Percentiles rank a stretch among this genome's conserved stretches.
phyloP scores from a whole-genome alignment of 2,888 invertebrate genomes.

The Danaus chrysippus region DNA sequence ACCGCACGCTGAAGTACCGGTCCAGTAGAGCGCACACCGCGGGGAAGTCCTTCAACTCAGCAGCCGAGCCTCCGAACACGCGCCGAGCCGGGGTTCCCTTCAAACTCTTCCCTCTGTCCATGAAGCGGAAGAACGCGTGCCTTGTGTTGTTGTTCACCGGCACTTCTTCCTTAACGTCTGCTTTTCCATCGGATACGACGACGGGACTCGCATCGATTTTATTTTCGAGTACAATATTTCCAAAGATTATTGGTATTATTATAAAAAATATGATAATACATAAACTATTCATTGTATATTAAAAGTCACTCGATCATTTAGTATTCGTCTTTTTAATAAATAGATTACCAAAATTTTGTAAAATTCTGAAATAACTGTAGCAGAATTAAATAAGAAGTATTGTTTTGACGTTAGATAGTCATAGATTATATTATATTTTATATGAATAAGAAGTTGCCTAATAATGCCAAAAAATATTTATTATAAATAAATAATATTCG shows the following conservation, averaged over 20 bases:
- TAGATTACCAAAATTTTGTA: background rate
- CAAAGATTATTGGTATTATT: background rate
- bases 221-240: background rate
- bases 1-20: constrained; percentile 52
- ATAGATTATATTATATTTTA: constrained; percentile 1
- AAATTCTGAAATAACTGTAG: background rate
- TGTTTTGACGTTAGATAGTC: constrained; percentile 1
- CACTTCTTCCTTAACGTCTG: constrained; percentile 1
- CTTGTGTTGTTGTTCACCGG: constrained; percentile 15
- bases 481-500: too few relatives aligned
- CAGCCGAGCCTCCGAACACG: constrained; percentile 55
- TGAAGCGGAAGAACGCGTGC: constrained; percentile 45
- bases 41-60: constrained; percentile 41
- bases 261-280: background rate
- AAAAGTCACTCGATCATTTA: background rate
- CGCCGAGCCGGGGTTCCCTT: constrained; percentile 43
- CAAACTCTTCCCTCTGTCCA: constrained; percentile 26
- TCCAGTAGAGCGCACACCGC: constrained; percentile 55
- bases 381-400: constrained; percentile 2
- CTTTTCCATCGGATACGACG: background rate
- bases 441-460: too few relatives aligned
- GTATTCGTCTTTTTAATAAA: background rate
- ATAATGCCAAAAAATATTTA: too few relatives aligned
- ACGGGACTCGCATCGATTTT: background rate
- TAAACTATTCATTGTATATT: constrained; percentile 1